phyloP scores from a whole-genome alignment of 2,888 invertebrate species.

The Eilema sororculum region DNA sequence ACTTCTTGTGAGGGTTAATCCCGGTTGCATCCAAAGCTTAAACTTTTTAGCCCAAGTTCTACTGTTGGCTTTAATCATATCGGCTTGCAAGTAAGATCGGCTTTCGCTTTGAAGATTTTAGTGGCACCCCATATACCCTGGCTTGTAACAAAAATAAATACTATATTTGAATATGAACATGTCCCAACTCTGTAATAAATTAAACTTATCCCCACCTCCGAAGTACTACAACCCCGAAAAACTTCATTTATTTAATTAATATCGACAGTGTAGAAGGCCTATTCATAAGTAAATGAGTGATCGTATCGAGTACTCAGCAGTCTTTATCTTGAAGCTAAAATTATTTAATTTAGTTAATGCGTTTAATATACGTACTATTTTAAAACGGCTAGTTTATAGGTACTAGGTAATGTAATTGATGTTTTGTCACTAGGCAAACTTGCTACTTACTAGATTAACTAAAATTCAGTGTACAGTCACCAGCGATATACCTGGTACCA shows the following conservation, averaged over 20 bases:
- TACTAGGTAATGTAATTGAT: no score
- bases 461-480: no score
- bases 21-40: no score
- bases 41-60: no score
- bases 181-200: background rate
- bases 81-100: no score
- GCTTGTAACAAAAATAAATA: no score
- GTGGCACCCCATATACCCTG: no score
- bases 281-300: conserved; percentile 50
- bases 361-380: background rate
- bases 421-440: conserved; percentile 1
- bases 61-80: no score
- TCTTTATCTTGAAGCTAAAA: conserved; percentile 23
- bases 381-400: no score
- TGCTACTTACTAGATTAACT: background rate
- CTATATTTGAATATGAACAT: no score
- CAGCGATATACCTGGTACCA: background rate
- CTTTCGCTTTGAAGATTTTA: no score
- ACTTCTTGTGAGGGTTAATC: no score
- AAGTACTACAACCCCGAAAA: conserved; percentile 35
- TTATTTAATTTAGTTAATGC: conserved; percentile 37
- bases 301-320: conserved; percentile 38
- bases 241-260: conserved; percentile 53
- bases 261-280: conserved; percentile 43
- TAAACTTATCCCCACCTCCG: conserved; percentile 15